Evolutionary conservation across 1,140 invertebrate genomes (phyloP), one percentile per base, ranked within the genome.

Genomic region (Meloidogyne chitwoodi): DNA sequence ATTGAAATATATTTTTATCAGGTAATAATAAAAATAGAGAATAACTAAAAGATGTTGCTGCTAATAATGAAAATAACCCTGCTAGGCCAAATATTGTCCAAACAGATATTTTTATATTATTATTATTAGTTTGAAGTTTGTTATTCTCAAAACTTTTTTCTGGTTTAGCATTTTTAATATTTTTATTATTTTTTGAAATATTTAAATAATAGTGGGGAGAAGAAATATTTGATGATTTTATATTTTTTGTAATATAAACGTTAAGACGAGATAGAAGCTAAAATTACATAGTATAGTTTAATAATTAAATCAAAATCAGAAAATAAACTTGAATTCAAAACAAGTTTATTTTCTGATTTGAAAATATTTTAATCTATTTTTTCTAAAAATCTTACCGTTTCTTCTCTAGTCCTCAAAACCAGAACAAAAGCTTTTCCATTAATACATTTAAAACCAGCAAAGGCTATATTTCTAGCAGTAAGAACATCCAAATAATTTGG

Each of bases 401-500:
- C 72, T 61, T 77, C 75, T 14, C 81, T 83, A n/a, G 73, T 79
- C 31, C 83, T 62, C 14, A 84, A 73, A 19, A 84, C 82, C 19
- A 83, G 16, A 27, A 76, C 83, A 24, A 83, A 66, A 41, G 64
- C 77, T 27, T 68, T 34, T 12, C 81, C 81, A 22, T 56, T 41
- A 12, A 70, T 75, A 44, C 75, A 78, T 56, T 61, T 75, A 66
- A 41, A 81, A 29, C 79, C 70, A 27, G 63, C 76, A 62, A 84
- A 83, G 0, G 72, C 75, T 61, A 83, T 68, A 75, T 83, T 84
- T 61, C 76, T 83, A 12, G 81, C 61, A 44, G 64, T 66, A 48
- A 83, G 64, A 24, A 81, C 65, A 12, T 41, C 70, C 61, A 41
- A 83, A 80, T 62, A 75, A 26, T 16, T 81, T 48, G 14, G 82